Evolutionary conservation across 2,797 vertebrate species (phyloP).

Genomic region (Cephalopachus bancanus): DNA sequence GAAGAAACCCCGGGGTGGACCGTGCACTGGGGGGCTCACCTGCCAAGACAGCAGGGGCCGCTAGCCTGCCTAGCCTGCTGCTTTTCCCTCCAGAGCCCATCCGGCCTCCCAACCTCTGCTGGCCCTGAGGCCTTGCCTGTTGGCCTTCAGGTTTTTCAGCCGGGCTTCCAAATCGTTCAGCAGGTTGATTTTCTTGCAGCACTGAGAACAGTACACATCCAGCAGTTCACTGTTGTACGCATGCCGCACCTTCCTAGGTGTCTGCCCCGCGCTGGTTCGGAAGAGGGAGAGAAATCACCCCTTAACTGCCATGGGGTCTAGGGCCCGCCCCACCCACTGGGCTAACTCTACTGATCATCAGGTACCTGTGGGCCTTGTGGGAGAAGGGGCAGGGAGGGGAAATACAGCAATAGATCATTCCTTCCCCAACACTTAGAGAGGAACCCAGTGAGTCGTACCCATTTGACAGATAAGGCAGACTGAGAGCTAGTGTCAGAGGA

Average conservation of each 20-base stretch:
- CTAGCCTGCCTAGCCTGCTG: background rate
- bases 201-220: constrained; percentile 98
- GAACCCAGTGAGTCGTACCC: background rate
- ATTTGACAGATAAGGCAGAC: constrained; percentile 13
- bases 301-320: background rate
- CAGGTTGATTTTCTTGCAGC: constrained; percentile 98
- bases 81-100: background rate
- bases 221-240: constrained; percentile 92
- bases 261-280: constrained; percentile 94
- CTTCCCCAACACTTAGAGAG: background rate
- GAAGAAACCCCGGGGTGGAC: background rate
- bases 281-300: constrained; percentile 65
- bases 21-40: background rate
- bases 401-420: background rate
- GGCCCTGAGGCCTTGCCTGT: constrained; percentile 90
- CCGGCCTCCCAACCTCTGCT: rapidly evolving
- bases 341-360: background rate
- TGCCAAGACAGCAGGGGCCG: background rate
- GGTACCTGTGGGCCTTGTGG: background rate
- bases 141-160: constrained; percentile 96
- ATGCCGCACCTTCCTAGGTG: constrained; percentile 94
- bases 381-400: background rate
- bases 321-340: background rate
- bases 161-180: constrained; percentile 97
- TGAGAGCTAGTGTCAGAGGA: background rate